Percentiles rank a stretch among this genome's conserved stretches.
phyloP scores from a whole-genome alignment of 2,888 invertebrate genomes.

The Drosophila suboccidentalis region DNA sequence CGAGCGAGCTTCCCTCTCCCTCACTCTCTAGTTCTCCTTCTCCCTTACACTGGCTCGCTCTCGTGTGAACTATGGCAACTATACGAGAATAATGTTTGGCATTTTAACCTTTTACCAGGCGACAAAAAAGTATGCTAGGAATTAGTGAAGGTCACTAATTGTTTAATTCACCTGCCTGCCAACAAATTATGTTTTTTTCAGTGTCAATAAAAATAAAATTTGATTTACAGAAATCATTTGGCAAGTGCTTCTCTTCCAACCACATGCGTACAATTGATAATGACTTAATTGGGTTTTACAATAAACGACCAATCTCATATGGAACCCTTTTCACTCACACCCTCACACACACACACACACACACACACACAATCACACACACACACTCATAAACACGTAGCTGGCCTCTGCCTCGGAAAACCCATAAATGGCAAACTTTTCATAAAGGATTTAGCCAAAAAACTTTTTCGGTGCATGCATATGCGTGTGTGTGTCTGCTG shows the following conservation, averaged over 20 bases:
- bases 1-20: slow-evolving; percentile 18
- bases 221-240: slow-evolving; percentile 11
- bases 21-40: slow-evolving; percentile 2
- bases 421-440: slow-evolving; percentile 75
- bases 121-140: slow-evolving; percentile 56
- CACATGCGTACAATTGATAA: slow-evolving; percentile 66
- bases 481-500: slow-evolving; percentile 54
- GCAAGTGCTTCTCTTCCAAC: background rate
- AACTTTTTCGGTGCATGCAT: slow-evolving; percentile 61
- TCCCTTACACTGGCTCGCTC: slow-evolving; percentile 16
- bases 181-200: slow-evolving; percentile 20
- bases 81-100: slow-evolving; percentile 64
- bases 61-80: slow-evolving; percentile 48
- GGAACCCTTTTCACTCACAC: slow-evolving; percentile 22
- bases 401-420: slow-evolving; percentile 47
- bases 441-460: slow-evolving; percentile 77
- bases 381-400: slow-evolving; percentile 8
- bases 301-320: slow-evolving; percentile 43
- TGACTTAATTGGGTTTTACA: slow-evolving; percentile 73
- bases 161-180: slow-evolving; percentile 68
- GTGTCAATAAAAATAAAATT: slow-evolving; percentile 12
- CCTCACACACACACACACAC: slow-evolving; percentile 3
- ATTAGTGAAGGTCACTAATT: slow-evolving; percentile 77
- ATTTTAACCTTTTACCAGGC: slow-evolving; percentile 74
- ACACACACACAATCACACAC: slow-evolving; percentile 20